A percentile compares a stretch with the other conserved stretches of the same genome.
These are phyloP conservation scores for Ormyrus pomaceus DNA, from an alignment of 2,888 invertebrate genomes.

Conservation along the genomic window DNA sequence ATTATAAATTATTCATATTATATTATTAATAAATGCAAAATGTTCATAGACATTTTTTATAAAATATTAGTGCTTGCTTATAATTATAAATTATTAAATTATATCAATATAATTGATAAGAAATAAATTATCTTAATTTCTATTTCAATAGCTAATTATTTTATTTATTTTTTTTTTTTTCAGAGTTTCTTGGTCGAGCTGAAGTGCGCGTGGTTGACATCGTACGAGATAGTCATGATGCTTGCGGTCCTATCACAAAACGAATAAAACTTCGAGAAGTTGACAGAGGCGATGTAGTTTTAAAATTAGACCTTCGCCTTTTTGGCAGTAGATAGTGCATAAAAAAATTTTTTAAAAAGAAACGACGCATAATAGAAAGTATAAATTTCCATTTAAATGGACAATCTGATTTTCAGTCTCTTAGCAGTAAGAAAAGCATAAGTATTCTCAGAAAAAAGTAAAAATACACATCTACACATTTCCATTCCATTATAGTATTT, in stretches of 20 bases:
- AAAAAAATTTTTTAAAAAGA: constrained; percentile 36
- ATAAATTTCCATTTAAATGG: constrained; percentile 29
- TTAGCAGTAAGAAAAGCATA: constrained; percentile 36
- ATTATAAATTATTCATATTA: background rate
- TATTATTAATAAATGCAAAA: background rate
- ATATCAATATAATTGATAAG: background rate
- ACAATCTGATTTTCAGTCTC: constrained; percentile 50
- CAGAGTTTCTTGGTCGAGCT: constrained; percentile 84
- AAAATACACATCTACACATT: constrained; percentile 46
- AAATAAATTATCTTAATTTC: background rate
- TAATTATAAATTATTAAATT: background rate
- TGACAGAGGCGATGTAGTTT: constrained; percentile 81
- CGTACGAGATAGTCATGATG: constrained; percentile 78
- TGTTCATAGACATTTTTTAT: background rate
- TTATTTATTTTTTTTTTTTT: constrained; percentile 54
- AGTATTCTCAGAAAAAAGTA: constrained; percentile 39
- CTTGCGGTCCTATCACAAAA: constrained; percentile 81
- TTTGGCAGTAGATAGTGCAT: constrained; percentile 71
- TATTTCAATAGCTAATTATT: background rate
- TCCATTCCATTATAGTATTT: constrained; percentile 49
- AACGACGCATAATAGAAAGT: constrained; percentile 47
- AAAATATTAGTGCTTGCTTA: constrained; percentile 16
- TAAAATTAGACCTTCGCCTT: constrained; percentile 84
- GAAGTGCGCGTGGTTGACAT: constrained; percentile 83
- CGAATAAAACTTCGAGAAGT: constrained; percentile 82